Conservation (phyloP, 2,113 vertebrate genomes). For the human region GRCh38 chr13:98288501-98289000, state of each 20-base stretch:
- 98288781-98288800: neutral
- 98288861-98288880: conserved; percentile 58
- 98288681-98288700: neutral
- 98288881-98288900: conserved; percentile 44
- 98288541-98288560: neutral
- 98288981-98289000: neutral
- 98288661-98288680: neutral
- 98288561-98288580: neutral
- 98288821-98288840: neutral
- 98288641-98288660: neutral
- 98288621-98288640: neutral
- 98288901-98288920: conserved; percentile 31
- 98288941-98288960: neutral
- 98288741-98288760: too few relatives aligned
- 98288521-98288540: neutral
- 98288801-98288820: neutral
- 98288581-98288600: neutral
- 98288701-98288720: too few relatives aligned
- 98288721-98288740: neutral
- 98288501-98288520: neutral
- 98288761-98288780: neutral
- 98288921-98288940: conserved; percentile 59
- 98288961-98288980: neutral
- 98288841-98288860: neutral
- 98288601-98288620: neutral